A percentile compares a stretch with the other conserved stretches of the same genome.
These are phyloP conservation scores for Leptopterna dolabrata DNA, from an alignment of 2,888 invertebrate genomes.

Conservation along the genomic window DNA sequence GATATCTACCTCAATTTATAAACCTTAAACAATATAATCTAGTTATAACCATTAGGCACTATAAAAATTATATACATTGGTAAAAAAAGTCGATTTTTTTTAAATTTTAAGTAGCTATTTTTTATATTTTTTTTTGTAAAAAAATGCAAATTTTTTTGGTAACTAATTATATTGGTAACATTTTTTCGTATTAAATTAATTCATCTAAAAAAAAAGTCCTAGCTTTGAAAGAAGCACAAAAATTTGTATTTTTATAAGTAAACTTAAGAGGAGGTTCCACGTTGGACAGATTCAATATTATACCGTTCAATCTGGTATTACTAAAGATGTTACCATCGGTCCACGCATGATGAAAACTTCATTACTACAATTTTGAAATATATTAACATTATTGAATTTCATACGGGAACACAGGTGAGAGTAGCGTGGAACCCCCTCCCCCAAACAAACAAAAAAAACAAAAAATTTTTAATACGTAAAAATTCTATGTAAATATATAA, in stretches of 20 bases:
- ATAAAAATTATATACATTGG: slow-evolving; percentile 14
- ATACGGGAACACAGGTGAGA: too few species aligned
- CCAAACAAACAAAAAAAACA: not conserved
- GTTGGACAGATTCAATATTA: too few species aligned
- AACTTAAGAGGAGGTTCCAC: too few species aligned
- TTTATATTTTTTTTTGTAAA: not conserved
- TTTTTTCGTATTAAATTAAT: slow-evolving; percentile 12
- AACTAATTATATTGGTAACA: slow-evolving; percentile 43
- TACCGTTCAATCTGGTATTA: too few species aligned
- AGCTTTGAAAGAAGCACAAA: too few species aligned
- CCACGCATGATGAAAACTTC: too few species aligned
- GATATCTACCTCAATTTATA: not conserved
- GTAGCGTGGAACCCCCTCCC: not conserved
- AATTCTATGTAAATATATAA: not conserved
- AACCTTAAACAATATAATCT: not conserved
- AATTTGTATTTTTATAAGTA: too few species aligned
- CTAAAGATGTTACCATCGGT: too few species aligned
- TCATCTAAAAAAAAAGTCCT: not conserved
- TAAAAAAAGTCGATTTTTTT: slow-evolving; percentile 29
- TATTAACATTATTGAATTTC: too few species aligned
- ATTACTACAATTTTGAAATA: too few species aligned
- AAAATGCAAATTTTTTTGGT: slow-evolving; percentile 39
- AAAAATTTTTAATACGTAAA: not conserved
- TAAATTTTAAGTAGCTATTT: too few species aligned
- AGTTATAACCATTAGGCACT: not conserved